A percentile compares a stretch with the other conserved stretches of the same genome.
These are phyloP conservation scores for Sebastes glaucus DNA, from an alignment of 2,797 vertebrate genomes.

Conservation along the genomic window DNA sequence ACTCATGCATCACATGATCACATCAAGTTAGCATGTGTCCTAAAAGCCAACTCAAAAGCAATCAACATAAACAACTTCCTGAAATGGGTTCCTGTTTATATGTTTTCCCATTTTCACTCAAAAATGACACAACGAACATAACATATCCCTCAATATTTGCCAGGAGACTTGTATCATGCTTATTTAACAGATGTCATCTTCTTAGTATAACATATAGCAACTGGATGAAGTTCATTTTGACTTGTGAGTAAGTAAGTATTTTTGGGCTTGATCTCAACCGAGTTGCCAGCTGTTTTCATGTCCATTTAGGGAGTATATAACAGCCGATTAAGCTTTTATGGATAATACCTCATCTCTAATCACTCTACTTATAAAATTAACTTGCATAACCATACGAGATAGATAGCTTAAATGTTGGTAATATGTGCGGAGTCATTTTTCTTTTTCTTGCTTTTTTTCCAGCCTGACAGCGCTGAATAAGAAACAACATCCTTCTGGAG, in stretches of 20 bases:
- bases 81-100: not conserved
- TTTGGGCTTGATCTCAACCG: conserved; percentile 45
- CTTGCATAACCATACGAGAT: not conserved
- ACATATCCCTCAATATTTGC: not conserved
- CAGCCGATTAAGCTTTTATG: conserved; percentile 8
- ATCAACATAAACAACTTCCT: not conserved
- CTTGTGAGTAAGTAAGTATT: conserved; percentile 44
- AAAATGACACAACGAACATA: not conserved
- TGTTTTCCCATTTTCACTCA: not conserved
- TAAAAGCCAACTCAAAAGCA: not conserved
- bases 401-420: not conserved
- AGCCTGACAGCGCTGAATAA: conserved; percentile 56
- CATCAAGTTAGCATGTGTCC: not conserved
- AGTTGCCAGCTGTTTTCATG: conserved; percentile 40
- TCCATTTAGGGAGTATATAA: conserved; percentile 42
- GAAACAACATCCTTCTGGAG: not conserved
- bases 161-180: not conserved
- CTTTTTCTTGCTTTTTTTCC: not conserved
- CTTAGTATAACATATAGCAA: conserved; percentile 35
- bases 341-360: conserved; percentile 30
- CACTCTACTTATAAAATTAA: not conserved
- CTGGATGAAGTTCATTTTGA: conserved; percentile 38
- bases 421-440: not conserved
- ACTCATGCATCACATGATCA: not conserved
- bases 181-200: conserved; percentile 6